These are phyloP conservation scores for Zalophus californianus DNA, from an alignment of 2,797 vertebrate species.

Conservation along the genomic window DNA sequence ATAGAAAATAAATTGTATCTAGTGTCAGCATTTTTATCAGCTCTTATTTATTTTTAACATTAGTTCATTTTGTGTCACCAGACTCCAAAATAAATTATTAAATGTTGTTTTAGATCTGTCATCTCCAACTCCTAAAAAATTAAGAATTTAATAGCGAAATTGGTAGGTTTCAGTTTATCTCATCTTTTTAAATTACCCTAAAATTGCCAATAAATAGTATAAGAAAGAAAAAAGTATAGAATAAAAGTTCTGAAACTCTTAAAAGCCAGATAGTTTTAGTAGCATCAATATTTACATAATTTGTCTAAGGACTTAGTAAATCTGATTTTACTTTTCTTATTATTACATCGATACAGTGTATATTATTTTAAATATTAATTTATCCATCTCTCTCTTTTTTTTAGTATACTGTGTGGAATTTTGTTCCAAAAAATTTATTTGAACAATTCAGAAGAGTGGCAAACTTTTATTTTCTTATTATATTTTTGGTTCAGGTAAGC, in stretches of 20 bases:
- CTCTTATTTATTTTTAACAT: conserved; percentile 8
- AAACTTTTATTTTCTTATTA: conserved; percentile 99
- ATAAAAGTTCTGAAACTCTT: conserved; percentile 40
- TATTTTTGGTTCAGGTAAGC: conserved; percentile 99
- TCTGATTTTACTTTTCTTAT: conserved; percentile 43
- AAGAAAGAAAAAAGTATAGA: not conserved
- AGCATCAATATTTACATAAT: conserved; percentile 4
- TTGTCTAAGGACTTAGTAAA: conserved; percentile 49
- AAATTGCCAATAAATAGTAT: conserved; percentile 53
- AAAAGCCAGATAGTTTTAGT: conserved; percentile 13
- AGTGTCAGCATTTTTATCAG: not conserved
- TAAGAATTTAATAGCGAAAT: conserved; percentile 11
- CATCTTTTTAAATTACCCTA: conserved; percentile 29
- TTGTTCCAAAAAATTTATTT: conserved; percentile 99
- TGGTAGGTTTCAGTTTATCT: conserved; percentile 28
- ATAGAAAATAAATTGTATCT: conserved; percentile 18
- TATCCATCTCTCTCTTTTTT: conserved; percentile 58
- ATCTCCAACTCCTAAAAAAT: conserved; percentile 35
- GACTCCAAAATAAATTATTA: conserved; percentile 34
- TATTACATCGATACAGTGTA: not conserved
- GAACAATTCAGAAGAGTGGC: conserved; percentile 99
- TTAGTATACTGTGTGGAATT: conserved; percentile 99
- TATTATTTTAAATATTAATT: conserved; percentile 65
- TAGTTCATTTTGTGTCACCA: conserved; percentile 43
- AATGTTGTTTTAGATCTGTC: conserved; percentile 15